These are phyloP conservation scores for Antheraea pernyi DNA, from an alignment of 1,140 invertebrate genomes.

Conservation along the genomic window DNA sequence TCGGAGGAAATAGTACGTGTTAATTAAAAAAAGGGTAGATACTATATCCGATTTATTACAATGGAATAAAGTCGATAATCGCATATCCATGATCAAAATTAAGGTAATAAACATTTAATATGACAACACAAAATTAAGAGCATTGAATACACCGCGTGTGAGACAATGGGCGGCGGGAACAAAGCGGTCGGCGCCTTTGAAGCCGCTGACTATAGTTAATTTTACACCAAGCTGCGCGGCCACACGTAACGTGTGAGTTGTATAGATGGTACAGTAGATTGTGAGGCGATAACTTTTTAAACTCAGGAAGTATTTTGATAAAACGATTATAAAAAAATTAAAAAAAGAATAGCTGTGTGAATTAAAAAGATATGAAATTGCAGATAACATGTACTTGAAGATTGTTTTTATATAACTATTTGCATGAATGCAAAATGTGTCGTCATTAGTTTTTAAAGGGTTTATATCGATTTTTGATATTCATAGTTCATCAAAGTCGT, in stretches of 20 bases:
- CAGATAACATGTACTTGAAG: too few relatives aligned
- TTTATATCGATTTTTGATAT: too few relatives aligned
- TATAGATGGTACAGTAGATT: slow-evolving; percentile 15
- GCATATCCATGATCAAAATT: background rate
- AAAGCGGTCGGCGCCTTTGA: slow-evolving; percentile 63
- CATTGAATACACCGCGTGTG: slow-evolving; percentile 63
- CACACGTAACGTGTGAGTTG: slow-evolving; percentile 26
- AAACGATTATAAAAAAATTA: background rate
- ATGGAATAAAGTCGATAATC: slow-evolving; percentile 20
- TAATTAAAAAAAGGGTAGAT: slow-evolving; percentile 1
- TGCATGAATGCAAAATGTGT: too few relatives aligned
- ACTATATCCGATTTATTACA: background rate
- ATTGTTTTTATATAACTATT: too few relatives aligned
- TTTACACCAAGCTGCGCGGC: slow-evolving; percentile 49
- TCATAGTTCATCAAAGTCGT: too few relatives aligned
- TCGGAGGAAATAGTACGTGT: slow-evolving; percentile 4
- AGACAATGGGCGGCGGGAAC: slow-evolving; percentile 63
- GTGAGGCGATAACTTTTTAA: slow-evolving; percentile 13
- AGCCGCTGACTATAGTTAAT: slow-evolving; percentile 42
- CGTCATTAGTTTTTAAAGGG: too few relatives aligned
- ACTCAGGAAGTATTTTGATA: background rate
- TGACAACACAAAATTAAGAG: slow-evolving; percentile 70
- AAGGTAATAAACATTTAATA: slow-evolving; percentile 63
- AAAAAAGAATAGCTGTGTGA: too few relatives aligned
- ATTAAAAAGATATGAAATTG: too few relatives aligned